Evolutionary conservation across 2,888 invertebrate genomes (phyloP), one percentile per base, ranked within the genome.

Genomic region (Callosobruchus maculatus): DNA sequence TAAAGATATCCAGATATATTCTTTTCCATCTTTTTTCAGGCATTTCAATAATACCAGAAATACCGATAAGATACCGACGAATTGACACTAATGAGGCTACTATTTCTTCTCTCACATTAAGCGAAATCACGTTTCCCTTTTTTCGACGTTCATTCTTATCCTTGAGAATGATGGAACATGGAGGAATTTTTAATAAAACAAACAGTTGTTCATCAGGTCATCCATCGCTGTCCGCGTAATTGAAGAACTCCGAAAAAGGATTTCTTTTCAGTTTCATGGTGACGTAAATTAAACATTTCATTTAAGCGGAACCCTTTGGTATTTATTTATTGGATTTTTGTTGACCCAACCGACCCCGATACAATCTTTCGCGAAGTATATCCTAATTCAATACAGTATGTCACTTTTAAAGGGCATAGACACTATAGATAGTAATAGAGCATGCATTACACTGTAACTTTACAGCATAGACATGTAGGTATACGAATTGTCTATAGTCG

Each of bases 261-360:
- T 81, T 81, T 79, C 79, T 81, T 81, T 81, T 81, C 78, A 78
- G 78, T 79, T 76, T 76, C 78, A 77, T 79, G 77, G 78, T 76
- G 73, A 78, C 76, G 80, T 77, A 79, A 82, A 81, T 82, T 82
- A 80, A 81, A 81, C 82, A 82, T 82, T 82, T 81, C 81, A 82
- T 81, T 82, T 82, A 78, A 79, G 80, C 80, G 80, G 67, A 79
- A 81, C 80, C 80, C 81, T 79, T 79, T 77, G 82, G 82, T 82
- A 82, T 82, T 81, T 82, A 81, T 81, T 82, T 82, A 82, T 82
- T 82, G 82, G 81, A 82, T 82, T 82, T 81, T 72, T 70, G 5
- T 13, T 49, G 7, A 18, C 13, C 49, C 49, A 49, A 49, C 13
- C 49, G 49, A 49, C 13, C 13, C 13, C 49, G 13, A 49, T 49